Evolutionary conservation across 2,888 invertebrate genomes (phyloP), one percentile per base, ranked within the genome.

Genomic region (Dascillus cervinus): DNA sequence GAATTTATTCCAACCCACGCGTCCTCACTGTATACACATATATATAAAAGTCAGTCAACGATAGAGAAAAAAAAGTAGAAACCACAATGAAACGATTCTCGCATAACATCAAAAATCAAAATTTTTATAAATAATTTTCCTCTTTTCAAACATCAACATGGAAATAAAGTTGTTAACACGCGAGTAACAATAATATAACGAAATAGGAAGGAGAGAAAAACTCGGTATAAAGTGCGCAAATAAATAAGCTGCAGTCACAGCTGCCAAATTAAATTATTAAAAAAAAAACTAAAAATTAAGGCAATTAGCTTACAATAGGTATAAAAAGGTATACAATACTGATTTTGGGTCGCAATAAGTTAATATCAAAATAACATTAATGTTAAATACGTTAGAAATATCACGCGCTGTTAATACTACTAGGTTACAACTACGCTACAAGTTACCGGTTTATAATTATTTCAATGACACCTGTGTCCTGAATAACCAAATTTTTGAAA

Each of bases 341-440:
- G 64, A 61, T 62, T 60, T 58, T 55, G 52, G 51, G 48, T 54
- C 48, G 49, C 47, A 58, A 56, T 51, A 53, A 58, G 55, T 56
- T 58, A 55, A 52, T 51, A 45, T 39, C 38, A 43, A 37, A 44
- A 46, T 35, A 43, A 41, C 37, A 43, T 43, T 44, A 47, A 47
- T 32, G 47, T 47, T 48, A 50, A 44, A 52, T 49, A 50, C 45
- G 50, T 52, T 52, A 47, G 43, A 51, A 62, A 63, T 62, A 62
- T 63, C 63, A 63, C 63, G 61, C 62, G 51, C 49, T 54, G 60
- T 62, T 62, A 62, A 62, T 62, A 62, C 60, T 62, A 60, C 52
- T 49, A 51, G 50, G 54, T 56, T 47, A 44, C 44, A 50, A n/a
- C 48, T 49, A 50, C 47, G 41, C 41, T 45, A 44, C 41, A 13